phyloP scores from a whole-genome alignment of 1,140 invertebrate species.

The Bilobella aurantiaca region DNA sequence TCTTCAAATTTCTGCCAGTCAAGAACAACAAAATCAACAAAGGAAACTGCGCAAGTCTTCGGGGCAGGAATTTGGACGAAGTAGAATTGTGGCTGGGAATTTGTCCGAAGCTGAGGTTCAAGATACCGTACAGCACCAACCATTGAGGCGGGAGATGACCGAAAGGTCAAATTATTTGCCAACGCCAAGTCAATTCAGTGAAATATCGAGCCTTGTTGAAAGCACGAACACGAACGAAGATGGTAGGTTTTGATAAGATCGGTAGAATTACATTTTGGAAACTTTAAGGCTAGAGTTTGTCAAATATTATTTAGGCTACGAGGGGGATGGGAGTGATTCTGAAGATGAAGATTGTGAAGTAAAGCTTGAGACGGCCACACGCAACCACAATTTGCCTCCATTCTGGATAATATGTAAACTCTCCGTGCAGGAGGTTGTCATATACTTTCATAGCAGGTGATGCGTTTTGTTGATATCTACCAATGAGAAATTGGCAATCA shows the following conservation, averaged over 20 bases:
- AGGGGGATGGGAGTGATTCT: conserved; percentile 53
- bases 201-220: conserved; percentile 43
- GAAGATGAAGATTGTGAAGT: conserved; percentile 52
- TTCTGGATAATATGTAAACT: conserved; percentile 67
- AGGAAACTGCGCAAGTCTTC: background rate
- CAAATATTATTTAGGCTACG: conserved; percentile 42
- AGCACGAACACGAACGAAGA: conserved; percentile 44
- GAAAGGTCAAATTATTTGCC: conserved; percentile 17
- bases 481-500: background rate
- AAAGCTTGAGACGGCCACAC: conserved; percentile 7
- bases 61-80: background rate
- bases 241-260: conserved; percentile 32
- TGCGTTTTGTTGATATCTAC: conserved; percentile 1
- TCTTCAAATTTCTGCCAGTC: background rate
- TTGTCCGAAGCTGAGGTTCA: conserved; percentile 20
- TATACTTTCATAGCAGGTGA: conserved; percentile 57
- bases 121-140: too few species aligned
- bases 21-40: too few species aligned
- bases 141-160: conserved; percentile 26
- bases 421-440: conserved; percentile 48
- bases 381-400: conserved; percentile 46
- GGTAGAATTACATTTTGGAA: background rate
- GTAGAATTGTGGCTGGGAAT: background rate
- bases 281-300: background rate
- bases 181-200: conserved; percentile 42